Percentiles rank a stretch among this genome's conserved stretches.
Conservation (phyloP, 2,797 vertebrate species). For the Danio kyathit region DNA sequence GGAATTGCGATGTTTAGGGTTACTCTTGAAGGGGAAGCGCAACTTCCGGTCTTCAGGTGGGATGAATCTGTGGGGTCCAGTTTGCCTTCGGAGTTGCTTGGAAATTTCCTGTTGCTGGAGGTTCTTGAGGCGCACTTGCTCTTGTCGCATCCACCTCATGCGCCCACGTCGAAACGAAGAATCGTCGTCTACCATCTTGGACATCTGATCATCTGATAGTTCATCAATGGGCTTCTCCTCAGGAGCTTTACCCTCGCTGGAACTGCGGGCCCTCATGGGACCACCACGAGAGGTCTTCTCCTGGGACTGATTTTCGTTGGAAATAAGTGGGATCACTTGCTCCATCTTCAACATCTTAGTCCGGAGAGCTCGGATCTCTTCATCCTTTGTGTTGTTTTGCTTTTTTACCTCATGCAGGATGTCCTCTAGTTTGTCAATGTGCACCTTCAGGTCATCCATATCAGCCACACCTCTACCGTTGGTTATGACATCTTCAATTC, state of each 20-base stretch:
- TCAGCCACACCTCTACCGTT: conserved; percentile 82
- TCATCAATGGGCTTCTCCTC: conserved; percentile 67
- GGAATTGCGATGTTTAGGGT: conserved; percentile 95
- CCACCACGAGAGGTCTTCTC: conserved; percentile 9
- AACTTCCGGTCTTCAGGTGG: conserved; percentile 97
- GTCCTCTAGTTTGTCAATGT: conserved; percentile 97
- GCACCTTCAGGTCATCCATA: conserved; percentile 95
- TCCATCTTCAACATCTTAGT: conserved; percentile 99
- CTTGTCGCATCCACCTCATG: conserved; percentile 94
- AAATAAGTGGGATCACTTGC: conserved; percentile 93
- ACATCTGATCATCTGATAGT: conserved; percentile 79
- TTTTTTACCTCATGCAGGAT: conserved; percentile 98
- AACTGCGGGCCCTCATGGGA: conserved; percentile 61
- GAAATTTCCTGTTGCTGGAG: conserved; percentile 97
- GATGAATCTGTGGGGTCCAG: conserved; percentile 93
- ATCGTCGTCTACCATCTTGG: conserved; percentile 82
- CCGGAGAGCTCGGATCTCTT: conserved; percentile 93
- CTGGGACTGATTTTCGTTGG: conserved; percentile 65
- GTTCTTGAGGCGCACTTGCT: conserved; percentile 92
- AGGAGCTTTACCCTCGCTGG: conserved; percentile 68
- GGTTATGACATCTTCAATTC: conserved; percentile 88
- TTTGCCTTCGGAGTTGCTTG: conserved; percentile 93
- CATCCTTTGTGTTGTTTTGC: conserved; percentile 98
- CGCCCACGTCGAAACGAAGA: conserved; percentile 85
- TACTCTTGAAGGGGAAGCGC: conserved; percentile 98